These are phyloP conservation scores for Heteractis magnifica DNA, from an alignment of 92 coral and sea anemone species.

Conservation along the genomic window DNA sequence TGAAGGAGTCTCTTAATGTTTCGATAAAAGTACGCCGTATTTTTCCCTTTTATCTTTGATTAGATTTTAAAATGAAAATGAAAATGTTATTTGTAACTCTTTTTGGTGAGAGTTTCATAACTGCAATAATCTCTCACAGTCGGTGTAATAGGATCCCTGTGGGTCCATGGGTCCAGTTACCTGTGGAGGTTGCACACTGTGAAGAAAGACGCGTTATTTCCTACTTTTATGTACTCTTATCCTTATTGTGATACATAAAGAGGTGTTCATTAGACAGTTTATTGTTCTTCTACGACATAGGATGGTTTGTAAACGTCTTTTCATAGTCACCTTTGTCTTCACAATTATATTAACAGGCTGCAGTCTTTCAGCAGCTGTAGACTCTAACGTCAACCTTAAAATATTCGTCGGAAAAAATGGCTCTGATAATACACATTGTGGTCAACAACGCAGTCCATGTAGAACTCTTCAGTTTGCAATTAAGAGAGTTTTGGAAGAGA, in stretches of 20 bases:
- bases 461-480: slow-evolving; percentile 36
- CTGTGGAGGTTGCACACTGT: no score
- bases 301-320: background rate
- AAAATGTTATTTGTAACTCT: no score
- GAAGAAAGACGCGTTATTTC: no score
- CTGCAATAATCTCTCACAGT: no score
- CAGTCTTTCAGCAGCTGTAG: background rate
- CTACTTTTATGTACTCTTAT: no score
- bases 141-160: no score
- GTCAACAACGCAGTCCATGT: slow-evolving; percentile 31
- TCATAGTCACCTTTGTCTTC: background rate
- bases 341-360: background rate
- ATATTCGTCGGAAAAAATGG: slow-evolving; percentile 41
- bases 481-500: background rate
- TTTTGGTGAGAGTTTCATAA: no score
- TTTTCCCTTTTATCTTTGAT: background rate
- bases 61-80: no score
- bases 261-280: no score
- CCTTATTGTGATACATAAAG: no score
- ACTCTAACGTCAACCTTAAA: background rate
- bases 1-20: background rate
- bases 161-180: no score
- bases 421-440: slow-evolving; percentile 25
- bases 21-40: background rate
- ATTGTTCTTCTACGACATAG: no score